Percentiles rank a stretch among this genome's conserved stretches.
Conservation (phyloP, 2,888 invertebrate species). For the Hirtodrosophila histrioides region DNA sequence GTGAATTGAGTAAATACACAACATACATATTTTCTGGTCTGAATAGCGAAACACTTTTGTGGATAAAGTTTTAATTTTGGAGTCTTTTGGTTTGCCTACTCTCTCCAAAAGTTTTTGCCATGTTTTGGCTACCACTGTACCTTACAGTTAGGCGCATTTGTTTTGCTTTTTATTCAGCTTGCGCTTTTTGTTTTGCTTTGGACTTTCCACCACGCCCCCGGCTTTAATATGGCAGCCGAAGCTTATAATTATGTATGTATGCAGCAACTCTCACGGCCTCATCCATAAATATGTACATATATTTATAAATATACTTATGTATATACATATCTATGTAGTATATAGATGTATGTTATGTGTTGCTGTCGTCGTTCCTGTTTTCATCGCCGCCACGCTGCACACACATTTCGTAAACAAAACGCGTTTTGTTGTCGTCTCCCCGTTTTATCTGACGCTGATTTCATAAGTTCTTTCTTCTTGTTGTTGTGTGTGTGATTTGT, state of each 20-base stretch:
- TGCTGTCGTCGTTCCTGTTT: slow-evolving; percentile 57
- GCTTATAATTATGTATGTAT: slow-evolving; percentile 51
- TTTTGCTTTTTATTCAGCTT: slow-evolving; percentile 34
- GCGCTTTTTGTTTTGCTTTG: slow-evolving; percentile 66
- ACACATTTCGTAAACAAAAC: slow-evolving; percentile 78
- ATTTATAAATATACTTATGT: slow-evolving; percentile 12
- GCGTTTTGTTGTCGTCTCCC: slow-evolving; percentile 66
- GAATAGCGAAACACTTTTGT: too few species aligned
- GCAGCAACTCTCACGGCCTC: slow-evolving; percentile 52
- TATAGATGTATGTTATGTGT: slow-evolving; percentile 62
- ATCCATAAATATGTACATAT: slow-evolving; percentile 5
- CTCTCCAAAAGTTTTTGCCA: slow-evolving; percentile 13
- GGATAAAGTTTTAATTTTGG: too few species aligned
- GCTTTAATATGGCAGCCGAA: slow-evolving; percentile 25
- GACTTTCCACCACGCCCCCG: slow-evolving; percentile 49
- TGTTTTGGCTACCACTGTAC: slow-evolving; percentile 69
- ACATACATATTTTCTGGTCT: too few species aligned
- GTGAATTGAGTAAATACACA: too few species aligned
- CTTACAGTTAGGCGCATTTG: slow-evolving; percentile 55
- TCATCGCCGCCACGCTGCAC: slow-evolving; percentile 53
- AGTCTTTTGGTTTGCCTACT: slow-evolving; percentile 6
- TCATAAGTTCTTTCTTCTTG: slow-evolving; percentile 32
- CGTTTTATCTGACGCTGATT: slow-evolving; percentile 38
- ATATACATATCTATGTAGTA: slow-evolving; percentile 23
- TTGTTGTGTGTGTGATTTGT: slow-evolving; percentile 4